Evolutionary conservation across 2,113 vertebrate species (phyloP).

Genomic region (Zapus hudsonius): DNA sequence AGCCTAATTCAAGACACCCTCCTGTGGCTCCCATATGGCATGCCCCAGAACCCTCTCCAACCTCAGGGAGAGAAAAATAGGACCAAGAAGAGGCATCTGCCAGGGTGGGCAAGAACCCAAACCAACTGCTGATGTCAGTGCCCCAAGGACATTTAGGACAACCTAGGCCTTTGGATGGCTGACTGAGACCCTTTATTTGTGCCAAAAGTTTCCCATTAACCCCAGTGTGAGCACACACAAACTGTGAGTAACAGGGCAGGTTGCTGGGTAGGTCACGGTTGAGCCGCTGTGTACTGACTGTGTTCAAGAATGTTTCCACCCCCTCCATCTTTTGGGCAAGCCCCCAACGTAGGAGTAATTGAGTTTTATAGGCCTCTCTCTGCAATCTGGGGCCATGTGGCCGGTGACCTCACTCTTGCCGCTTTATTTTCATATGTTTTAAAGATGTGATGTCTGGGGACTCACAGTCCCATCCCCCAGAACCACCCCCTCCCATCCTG

Average conservation of each 20-base stretch:
- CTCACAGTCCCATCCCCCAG: no score
- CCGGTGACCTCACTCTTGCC: slow-evolving; percentile 1
- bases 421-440: background rate
- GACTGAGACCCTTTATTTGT: rapidly evolving
- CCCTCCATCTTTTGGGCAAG: background rate
- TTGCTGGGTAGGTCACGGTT: slow-evolving; percentile 13
- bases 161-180: rapidly evolving
- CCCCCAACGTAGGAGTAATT: background rate
- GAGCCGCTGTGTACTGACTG: background rate
- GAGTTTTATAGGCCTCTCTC: slow-evolving; percentile 39
- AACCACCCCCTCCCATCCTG: background rate
- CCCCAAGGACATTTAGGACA: rapidly evolving
- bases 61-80: no score
- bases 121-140: rapidly evolving
- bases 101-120: background rate
- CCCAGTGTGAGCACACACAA: rapidly evolving
- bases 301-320: slow-evolving; percentile 28
- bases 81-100: rapidly evolving
- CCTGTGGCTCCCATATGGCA: no score
- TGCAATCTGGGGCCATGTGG: background rate
- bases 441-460: slow-evolving; percentile 1
- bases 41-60: no score
- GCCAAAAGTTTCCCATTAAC: rapidly evolving
- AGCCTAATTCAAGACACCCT: no score
- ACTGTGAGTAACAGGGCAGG: slow-evolving; percentile 27